phyloP scores from a whole-genome alignment of 2,888 invertebrate species.

The Cosmia trapezina region DNA sequence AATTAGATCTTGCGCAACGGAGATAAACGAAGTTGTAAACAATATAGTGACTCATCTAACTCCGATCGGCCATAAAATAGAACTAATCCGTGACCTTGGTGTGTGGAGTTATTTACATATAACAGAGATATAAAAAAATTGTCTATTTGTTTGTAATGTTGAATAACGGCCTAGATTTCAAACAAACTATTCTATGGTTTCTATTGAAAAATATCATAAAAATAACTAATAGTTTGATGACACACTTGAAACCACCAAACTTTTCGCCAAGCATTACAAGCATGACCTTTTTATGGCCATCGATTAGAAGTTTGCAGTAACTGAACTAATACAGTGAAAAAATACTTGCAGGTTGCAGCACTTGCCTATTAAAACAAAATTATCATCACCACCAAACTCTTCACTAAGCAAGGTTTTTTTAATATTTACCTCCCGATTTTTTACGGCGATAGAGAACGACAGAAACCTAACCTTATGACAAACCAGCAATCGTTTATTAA shows the following conservation, averaged over 20 bases:
- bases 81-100: constrained; percentile 48
- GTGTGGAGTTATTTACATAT: constrained; percentile 44
- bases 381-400: neutral
- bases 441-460: neutral
- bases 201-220: neutral
- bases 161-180: neutral
- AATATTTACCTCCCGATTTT: too few species aligned
- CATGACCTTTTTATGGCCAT: neutral
- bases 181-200: neutral
- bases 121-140: constrained; percentile 14
- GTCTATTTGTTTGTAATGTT: constrained; percentile 3
- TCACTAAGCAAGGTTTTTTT: too few species aligned
- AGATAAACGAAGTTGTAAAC: constrained; percentile 40
- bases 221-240: neutral
- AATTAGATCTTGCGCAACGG: constrained; percentile 43
- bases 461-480: neutral
- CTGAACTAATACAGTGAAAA: neutral
- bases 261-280: neutral
- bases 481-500: neutral
- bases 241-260: neutral
- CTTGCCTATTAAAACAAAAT: neutral
- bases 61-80: constrained; percentile 38
- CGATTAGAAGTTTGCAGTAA: too few species aligned
- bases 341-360: neutral
- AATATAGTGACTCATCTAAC: constrained; percentile 45